phyloP scores from a whole-genome alignment of 2,113 vertebrate genomes.

The Coturnix japonica region DNA sequence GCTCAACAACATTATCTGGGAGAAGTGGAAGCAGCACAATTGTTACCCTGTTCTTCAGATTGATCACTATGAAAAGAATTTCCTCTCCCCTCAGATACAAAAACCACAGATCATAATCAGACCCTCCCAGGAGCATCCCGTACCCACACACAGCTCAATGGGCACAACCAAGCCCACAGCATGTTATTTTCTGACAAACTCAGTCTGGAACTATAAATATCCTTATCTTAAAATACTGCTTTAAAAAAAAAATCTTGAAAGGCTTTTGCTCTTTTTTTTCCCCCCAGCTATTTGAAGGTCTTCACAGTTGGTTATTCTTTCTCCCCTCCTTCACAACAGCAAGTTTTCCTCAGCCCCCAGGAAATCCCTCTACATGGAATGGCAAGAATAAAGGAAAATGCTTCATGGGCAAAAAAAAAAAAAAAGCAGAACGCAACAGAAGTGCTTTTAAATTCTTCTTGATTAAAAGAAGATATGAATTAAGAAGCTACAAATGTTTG shows the following conservation, averaged over 20 bases:
- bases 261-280: neutral
- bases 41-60: neutral
- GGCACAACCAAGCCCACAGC: accelerated
- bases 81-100: neutral
- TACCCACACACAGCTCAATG: neutral
- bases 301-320: neutral
- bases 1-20: neutral
- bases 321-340: neutral
- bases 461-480: neutral
- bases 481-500: neutral
- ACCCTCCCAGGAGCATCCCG: neutral
- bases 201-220: neutral
- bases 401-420: neutral
- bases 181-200: neutral
- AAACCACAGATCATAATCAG: neutral
- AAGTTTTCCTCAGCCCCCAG: neutral
- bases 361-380: neutral
- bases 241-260: neutral
- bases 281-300: neutral
- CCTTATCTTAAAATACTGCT: neutral
- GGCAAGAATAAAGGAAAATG: constrained; percentile 35
- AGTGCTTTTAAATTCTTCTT: neutral
- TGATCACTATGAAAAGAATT: neutral
- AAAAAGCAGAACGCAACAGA: neutral
- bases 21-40: neutral